Evolutionary conservation across 2,113 vertebrate species (phyloP).

Genomic region (Ciconia boyciana): DNA sequence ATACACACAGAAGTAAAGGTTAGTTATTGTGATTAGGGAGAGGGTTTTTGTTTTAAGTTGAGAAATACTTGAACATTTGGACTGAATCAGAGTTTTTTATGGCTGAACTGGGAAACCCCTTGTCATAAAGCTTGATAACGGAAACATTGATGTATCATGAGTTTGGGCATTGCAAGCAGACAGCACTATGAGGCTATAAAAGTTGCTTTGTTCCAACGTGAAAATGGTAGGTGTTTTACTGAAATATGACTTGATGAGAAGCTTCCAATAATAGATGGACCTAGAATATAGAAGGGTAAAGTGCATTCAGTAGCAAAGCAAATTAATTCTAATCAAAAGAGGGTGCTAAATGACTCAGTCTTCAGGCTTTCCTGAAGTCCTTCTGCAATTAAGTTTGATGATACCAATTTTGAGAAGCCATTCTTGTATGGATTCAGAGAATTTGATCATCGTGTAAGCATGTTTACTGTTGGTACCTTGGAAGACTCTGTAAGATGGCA

Average conservation of each 20-base stretch:
- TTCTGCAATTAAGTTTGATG: not conserved
- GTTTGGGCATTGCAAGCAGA: constrained; percentile 24
- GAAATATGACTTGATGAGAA: constrained; percentile 32
- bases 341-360: not conserved
- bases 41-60: not conserved
- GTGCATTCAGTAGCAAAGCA: not conserved
- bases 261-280: constrained; percentile 33
- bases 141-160: constrained; percentile 47
- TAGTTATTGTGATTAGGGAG: not conserved
- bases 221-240: constrained; percentile 49
- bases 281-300: not conserved
- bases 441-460: not conserved
- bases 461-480: not conserved
- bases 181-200: not conserved
- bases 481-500: not conserved
- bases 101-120: constrained; percentile 45
- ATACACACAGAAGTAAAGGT: not conserved
- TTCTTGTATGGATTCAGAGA: not conserved
- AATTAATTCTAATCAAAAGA: not conserved
- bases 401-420: not conserved
- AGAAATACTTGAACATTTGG: not conserved
- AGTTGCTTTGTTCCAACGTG: not conserved
- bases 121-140: constrained; percentile 21
- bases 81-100: constrained; percentile 4
- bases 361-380: not conserved